Evolutionary conservation across 2,888 invertebrate genomes (phyloP).

Genomic region (Drosophila imparisetae): DNA sequence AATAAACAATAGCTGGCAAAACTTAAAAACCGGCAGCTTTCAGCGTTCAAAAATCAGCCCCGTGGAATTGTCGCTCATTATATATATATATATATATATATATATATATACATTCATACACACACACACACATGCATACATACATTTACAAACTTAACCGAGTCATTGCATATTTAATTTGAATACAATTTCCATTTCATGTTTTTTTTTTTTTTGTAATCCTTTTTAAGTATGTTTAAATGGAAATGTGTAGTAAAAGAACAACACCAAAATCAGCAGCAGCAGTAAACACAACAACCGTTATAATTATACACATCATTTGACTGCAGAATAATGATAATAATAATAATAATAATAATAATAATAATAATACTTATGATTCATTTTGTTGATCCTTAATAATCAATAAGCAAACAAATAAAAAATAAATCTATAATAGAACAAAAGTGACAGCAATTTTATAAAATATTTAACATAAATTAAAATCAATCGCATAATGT

Average conservation of each 20-base stretch:
- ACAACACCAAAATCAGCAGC: constrained; percentile 30
- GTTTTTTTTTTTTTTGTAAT: constrained; percentile 6
- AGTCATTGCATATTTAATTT: constrained; percentile 37
- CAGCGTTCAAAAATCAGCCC: constrained; percentile 6
- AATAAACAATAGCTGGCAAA: constrained; percentile 28
- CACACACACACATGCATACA: too few relatives aligned
- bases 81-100: too few relatives aligned
- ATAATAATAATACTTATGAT: neutral
- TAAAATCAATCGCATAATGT: constrained; percentile 35
- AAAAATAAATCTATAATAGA: neutral
- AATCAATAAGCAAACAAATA: constrained; percentile 9
- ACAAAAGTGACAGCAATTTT: constrained; percentile 14
- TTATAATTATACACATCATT: constrained; percentile 23
- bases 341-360: constrained; percentile 6
- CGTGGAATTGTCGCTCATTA: constrained; percentile 19
- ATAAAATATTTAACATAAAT: constrained; percentile 23
- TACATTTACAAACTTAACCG: constrained; percentile 7
- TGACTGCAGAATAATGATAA: constrained; percentile 5
- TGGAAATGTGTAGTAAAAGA: constrained; percentile 9
- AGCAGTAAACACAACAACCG: constrained; percentile 5
- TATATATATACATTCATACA: too few relatives aligned
- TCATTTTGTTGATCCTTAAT: constrained; percentile 19
- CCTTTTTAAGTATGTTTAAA: constrained; percentile 11
- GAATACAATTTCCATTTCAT: constrained; percentile 20
- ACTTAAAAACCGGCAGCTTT: constrained; percentile 32